Conservation (phyloP, 1,140 invertebrate genomes). For the Euschistus heros region DNA sequence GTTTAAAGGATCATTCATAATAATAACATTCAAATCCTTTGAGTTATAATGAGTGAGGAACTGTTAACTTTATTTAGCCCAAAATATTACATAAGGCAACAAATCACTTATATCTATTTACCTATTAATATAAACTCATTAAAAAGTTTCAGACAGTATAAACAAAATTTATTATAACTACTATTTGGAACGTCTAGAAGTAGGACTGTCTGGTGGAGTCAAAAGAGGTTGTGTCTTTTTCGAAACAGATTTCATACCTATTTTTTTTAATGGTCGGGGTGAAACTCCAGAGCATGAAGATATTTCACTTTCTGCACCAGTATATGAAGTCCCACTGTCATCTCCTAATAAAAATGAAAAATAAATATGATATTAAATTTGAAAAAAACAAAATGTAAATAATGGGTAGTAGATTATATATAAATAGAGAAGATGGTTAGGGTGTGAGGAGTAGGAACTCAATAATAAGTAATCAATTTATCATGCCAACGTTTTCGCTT, state of each 20-base stretch:
- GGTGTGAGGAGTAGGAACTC: too few species aligned
- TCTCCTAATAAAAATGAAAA: constrained; percentile 33
- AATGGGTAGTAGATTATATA: too few species aligned
- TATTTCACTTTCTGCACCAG: constrained; percentile 34
- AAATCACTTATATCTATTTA: background rate
- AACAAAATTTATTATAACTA: background rate
- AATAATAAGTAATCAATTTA: too few species aligned
- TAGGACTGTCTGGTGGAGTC: constrained; percentile 32
- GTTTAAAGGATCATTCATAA: background rate
- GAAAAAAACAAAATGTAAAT: too few species aligned
- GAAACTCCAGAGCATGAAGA: constrained; percentile 40
- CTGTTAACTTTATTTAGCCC: background rate
- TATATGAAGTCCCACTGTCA: constrained; percentile 40
- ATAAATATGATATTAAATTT: too few species aligned
- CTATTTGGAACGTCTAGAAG: constrained; percentile 30
- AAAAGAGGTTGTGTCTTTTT: constrained; percentile 21
- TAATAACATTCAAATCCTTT: background rate
- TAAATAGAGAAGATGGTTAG: too few species aligned
- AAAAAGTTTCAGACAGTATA: background rate
- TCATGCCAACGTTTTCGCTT: too few species aligned
- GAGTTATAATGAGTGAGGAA: background rate
- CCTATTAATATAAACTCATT: background rate
- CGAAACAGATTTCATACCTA: constrained; percentile 30
- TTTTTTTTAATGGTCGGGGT: constrained; percentile 42
- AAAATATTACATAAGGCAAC: constrained; percentile 2